phyloP scores from a whole-genome alignment of 2,888 invertebrate species.

The Brachylomia viminalis region DNA sequence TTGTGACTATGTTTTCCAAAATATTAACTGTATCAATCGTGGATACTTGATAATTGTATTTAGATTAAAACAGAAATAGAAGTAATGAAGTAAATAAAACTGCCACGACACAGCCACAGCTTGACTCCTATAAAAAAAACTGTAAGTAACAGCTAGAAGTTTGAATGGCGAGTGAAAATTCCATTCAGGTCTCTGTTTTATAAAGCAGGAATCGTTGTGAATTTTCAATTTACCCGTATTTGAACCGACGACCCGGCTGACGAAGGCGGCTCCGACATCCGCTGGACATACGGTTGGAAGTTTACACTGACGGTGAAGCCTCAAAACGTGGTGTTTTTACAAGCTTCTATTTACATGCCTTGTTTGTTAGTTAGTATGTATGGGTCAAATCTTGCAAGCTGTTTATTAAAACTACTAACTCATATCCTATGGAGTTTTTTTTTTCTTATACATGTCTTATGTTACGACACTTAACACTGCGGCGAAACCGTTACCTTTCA shows the following conservation, averaged over 20 bases:
- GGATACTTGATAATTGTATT: background rate
- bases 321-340: background rate
- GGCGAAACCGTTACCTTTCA: background rate
- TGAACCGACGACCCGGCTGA: constrained; percentile 76
- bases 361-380: background rate
- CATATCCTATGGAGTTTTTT: background rate
- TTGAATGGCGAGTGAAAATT: constrained; percentile 76
- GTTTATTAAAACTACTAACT: background rate
- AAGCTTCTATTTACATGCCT: background rate
- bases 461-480: no score
- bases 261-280: constrained; percentile 55
- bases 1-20: background rate
- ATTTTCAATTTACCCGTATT: constrained; percentile 87
- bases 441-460: background rate
- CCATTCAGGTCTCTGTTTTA: constrained; percentile 79
- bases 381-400: background rate
- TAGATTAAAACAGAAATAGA: background rate
- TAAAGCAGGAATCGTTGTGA: constrained; percentile 81
- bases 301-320: background rate
- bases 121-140: constrained; percentile 1
- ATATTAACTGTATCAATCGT: background rate
- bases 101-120: constrained; percentile 23
- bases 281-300: constrained; percentile 33
- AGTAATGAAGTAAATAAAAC: background rate
- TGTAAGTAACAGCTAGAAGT: constrained; percentile 55